Evolutionary conservation across 2,888 invertebrate species (phyloP).

Genomic region (Dryomyza anilis): DNA sequence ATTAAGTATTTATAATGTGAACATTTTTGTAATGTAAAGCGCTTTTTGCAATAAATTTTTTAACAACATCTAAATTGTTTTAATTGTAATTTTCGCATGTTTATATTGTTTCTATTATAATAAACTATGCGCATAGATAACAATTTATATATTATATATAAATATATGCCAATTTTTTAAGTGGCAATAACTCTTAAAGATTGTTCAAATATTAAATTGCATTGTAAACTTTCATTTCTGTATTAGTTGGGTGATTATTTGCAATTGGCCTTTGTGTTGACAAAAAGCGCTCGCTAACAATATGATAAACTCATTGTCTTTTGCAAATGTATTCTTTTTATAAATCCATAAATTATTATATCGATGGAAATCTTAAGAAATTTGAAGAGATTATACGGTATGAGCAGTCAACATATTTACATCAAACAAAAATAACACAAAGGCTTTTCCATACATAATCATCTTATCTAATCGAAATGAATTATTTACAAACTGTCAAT

Average conservation of each 20-base stretch:
- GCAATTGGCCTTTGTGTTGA: constrained; percentile 63
- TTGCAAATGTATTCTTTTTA: constrained; percentile 36
- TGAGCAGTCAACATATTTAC: constrained; percentile 36
- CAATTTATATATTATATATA: constrained; percentile 11
- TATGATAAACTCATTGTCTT: constrained; percentile 42
- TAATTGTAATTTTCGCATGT: constrained; percentile 41
- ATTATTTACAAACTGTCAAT: constrained; percentile 35
- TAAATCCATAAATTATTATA: constrained; percentile 31
- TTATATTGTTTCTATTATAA: constrained; percentile 32
- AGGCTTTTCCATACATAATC: constrained; percentile 62
- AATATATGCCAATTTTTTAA: neutral
- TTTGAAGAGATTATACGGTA: constrained; percentile 54
- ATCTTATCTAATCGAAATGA: constrained; percentile 60
- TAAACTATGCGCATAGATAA: constrained; percentile 2
- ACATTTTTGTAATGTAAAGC: constrained; percentile 55
- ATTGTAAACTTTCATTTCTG: constrained; percentile 50
- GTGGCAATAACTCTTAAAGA: too few relatives aligned
- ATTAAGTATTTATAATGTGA: constrained; percentile 35
- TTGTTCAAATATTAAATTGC: constrained; percentile 18
- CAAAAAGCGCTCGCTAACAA: constrained; percentile 61
- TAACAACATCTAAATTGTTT: constrained; percentile 41
- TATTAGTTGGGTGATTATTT: constrained; percentile 63
- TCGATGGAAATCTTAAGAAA: constrained; percentile 42
- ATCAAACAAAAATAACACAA: constrained; percentile 52
- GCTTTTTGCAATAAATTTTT: constrained; percentile 60